Evolutionary conservation across 2,888 invertebrate species (phyloP).

Genomic region (Trissoscelio sp.): DNA sequence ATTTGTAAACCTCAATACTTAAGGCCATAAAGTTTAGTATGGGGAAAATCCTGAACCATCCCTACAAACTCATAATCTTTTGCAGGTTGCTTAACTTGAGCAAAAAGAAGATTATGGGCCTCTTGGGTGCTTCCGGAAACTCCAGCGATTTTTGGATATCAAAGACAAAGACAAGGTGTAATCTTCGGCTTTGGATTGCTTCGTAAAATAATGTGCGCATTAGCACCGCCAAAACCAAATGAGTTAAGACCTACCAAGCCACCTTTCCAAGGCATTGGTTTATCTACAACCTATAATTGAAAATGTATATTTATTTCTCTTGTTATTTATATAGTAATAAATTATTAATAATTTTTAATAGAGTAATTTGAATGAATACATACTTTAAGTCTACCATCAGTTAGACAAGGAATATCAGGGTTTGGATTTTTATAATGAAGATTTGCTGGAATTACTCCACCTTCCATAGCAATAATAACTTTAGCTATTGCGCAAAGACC

Average conservation of each 20-base stretch:
- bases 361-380: background rate
- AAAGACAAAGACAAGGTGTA: constrained; percentile 84
- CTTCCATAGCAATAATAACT: constrained; percentile 96
- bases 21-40: constrained; percentile 89
- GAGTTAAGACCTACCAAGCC: constrained; percentile 97
- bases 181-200: constrained; percentile 90
- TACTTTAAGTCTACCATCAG: constrained; percentile 92
- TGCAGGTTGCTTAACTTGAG: constrained; percentile 86
- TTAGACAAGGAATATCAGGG: constrained; percentile 94
- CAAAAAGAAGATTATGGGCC: constrained; percentile 88
- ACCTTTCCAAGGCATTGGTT: constrained; percentile 93
- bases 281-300: constrained; percentile 87
- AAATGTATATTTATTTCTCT: background rate
- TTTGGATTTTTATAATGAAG: constrained; percentile 95
- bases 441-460: constrained; percentile 94
- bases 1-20: constrained; percentile 92
- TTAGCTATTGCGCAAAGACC: constrained; percentile 96
- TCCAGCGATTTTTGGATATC: constrained; percentile 88
- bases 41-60: constrained; percentile 90
- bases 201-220: constrained; percentile 94
- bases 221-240: constrained; percentile 99
- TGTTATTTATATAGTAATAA: no score
- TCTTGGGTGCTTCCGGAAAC: constrained; percentile 94
- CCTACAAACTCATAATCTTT: constrained; percentile 89
- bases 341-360: no score